Evolutionary conservation across 2,888 invertebrate species (phyloP).

Genomic region (Eucriotettix oculatus): DNA sequence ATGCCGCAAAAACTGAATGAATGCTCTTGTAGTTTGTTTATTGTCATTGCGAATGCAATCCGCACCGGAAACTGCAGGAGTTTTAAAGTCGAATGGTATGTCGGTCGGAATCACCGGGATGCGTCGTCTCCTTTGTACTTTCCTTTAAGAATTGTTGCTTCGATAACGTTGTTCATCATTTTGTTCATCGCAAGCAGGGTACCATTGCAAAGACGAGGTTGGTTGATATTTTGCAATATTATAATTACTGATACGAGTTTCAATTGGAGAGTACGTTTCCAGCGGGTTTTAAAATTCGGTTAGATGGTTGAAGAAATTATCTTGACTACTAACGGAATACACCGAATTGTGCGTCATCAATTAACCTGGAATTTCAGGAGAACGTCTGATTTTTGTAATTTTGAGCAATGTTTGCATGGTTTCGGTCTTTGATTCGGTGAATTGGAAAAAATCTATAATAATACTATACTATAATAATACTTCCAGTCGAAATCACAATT

Average conservation of each 20-base stretch:
- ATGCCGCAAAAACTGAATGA: conserved; percentile 12
- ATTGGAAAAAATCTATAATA: conserved; percentile 19
- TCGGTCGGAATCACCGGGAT: conserved; percentile 14
- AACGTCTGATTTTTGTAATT: conserved; percentile 18
- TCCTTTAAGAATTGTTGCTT: conserved; percentile 15
- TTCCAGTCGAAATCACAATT: no score
- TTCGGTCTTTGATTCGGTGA: conserved; percentile 15
- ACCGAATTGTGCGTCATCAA: conserved; percentile 11
- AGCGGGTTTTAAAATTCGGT: conserved; percentile 13
- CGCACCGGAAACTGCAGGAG: conserved; percentile 17
- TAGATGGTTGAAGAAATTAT: conserved; percentile 13
- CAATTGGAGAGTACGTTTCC: conserved; percentile 11
- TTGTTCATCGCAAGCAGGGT: conserved; percentile 15
- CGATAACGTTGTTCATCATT: conserved; percentile 15
- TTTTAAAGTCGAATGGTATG: conserved; percentile 15
- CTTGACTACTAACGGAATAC: conserved; percentile 9
- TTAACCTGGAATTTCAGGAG: conserved; percentile 1
- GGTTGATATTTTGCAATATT: conserved; percentile 16
- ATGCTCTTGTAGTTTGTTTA: conserved; percentile 10
- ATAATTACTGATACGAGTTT: conserved; percentile 17
- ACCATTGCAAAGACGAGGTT: conserved; percentile 17
- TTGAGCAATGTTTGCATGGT: conserved; percentile 17
- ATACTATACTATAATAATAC: no score
- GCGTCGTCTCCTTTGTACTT: conserved; percentile 6
- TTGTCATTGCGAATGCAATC: conserved; percentile 14